Evolutionary conservation across 1,140 invertebrate species (phyloP).

Genomic region (Hypsibius dujardini): DNA sequence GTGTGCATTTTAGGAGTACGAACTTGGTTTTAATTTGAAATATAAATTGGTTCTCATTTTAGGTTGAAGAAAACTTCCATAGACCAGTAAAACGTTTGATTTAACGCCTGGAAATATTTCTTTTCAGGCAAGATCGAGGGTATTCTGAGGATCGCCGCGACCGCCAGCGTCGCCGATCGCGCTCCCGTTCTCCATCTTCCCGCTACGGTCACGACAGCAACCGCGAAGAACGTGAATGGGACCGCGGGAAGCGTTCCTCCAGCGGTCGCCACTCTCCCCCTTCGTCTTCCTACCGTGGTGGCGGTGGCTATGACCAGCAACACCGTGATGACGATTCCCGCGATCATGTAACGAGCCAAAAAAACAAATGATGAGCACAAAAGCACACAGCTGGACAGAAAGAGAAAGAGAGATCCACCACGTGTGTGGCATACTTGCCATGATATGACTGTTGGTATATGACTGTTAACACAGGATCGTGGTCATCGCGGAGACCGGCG

Average conservation of each 20-base stretch:
- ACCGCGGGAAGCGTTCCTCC: background rate
- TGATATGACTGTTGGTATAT: constrained; percentile 13
- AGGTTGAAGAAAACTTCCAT: no score
- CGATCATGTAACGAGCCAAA: background rate
- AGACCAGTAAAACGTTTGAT: no score
- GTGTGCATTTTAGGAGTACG: no score
- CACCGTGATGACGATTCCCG: background rate
- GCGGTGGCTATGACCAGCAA: background rate
- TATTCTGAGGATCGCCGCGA: no score
- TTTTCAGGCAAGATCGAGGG: no score
- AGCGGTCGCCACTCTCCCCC: background rate
- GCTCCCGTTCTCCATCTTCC: background rate
- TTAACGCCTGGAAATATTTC: no score
- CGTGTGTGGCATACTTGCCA: constrained; percentile 5
- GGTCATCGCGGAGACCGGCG: constrained; percentile 4
- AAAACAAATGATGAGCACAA: background rate
- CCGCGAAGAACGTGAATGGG: background rate
- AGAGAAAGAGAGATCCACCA: no score
- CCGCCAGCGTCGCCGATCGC: background rate
- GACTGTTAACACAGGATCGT: background rate
- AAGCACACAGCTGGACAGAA: background rate
- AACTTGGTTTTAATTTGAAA: no score
- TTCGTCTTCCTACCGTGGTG: background rate
- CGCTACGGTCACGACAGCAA: background rate
- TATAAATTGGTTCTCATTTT: no score